phyloP scores from a whole-genome alignment of 2,888 invertebrate species.

The Lepeophtheirus nordmannii region DNA sequence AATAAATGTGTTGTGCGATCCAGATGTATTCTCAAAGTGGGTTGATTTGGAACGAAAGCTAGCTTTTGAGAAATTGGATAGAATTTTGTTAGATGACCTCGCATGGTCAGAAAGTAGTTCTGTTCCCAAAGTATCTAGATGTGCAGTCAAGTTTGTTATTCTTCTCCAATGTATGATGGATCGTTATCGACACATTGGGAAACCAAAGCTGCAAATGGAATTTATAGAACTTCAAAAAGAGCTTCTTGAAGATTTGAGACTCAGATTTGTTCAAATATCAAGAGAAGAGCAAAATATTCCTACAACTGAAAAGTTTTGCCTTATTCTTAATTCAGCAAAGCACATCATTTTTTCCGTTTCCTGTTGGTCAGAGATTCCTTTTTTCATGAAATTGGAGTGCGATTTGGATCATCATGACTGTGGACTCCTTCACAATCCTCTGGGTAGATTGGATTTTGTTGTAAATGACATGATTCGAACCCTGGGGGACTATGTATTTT shows the following conservation, averaged over 20 bases:
- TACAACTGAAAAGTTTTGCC: slow-evolving; percentile 1
- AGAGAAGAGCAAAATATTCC: not conserved
- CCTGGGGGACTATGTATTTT: not conserved
- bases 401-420: not conserved
- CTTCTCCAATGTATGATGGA: not conserved
- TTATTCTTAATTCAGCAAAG: slow-evolving; percentile 11
- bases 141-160: slow-evolving; percentile 8
- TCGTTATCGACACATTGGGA: not conserved
- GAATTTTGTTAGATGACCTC: slow-evolving; percentile 11
- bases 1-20: not conserved
- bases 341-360: not conserved
- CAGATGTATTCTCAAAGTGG: slow-evolving; percentile 8
- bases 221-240: slow-evolving; percentile 18
- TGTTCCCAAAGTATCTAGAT: not conserved
- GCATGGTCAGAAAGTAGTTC: not conserved
- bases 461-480: not conserved
- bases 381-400: slow-evolving; percentile 1
- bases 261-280: slow-evolving; percentile 16
- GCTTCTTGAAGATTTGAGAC: slow-evolving; percentile 12
- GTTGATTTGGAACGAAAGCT: slow-evolving; percentile 10
- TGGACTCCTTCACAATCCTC: not conserved
- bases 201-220: not conserved
- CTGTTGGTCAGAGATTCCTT: slow-evolving; percentile 14
- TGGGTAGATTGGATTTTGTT: not conserved
- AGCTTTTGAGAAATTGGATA: slow-evolving; percentile 19